Evolutionary conservation across 92 coral and sea anemone species (phyloP), one percentile per base, ranked within the genome.

Genomic region (Zoanthus gigantus): DNA sequence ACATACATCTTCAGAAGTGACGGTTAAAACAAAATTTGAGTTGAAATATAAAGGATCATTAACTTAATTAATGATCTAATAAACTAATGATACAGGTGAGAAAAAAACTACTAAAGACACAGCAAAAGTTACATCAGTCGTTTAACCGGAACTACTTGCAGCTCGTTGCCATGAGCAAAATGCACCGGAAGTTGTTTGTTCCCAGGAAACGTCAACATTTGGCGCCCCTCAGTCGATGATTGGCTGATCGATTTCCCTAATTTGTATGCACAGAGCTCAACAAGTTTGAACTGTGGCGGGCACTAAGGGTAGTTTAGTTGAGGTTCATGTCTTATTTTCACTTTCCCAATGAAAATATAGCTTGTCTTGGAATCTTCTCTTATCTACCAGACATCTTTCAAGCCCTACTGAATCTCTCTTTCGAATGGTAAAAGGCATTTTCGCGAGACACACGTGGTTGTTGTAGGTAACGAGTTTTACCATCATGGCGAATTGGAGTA

Each of bases 401-500:
- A 81, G 60, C 60, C 71, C 65, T 13, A 45, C 60, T 44, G 75
- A 65, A 7, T 47, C 15, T 81, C 56, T 45, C 45, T 66, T 81
- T 81, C 50, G 63, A 44, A 60, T 69, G 85, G 71, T 52, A 81
- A 81, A 81, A 66, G 85, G 85, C 85, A 81, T 81, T 67, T 81
- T 75, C 76, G 90, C 63, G 77, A 71, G 89, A 63, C 48, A 53
- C 79, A 80, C 86, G 79, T 90, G 79, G 53, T 61, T 44, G 69
- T 60, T 57, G 14, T 82, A 54, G 83, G 50, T 71, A 76, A 89
- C 91, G 92, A 91, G 90, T 83, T 91, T 61, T 73, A 83, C 89
- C 92, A 93, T 90, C 60, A 95, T 95, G 98, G 98, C 94, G 93
- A 94, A 91, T 74, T 57, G 87, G 89, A 94, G 12, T 50, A 50